phyloP scores from a whole-genome alignment of 1,140 invertebrate genomes.

The Polyergus mexicanus region DNA sequence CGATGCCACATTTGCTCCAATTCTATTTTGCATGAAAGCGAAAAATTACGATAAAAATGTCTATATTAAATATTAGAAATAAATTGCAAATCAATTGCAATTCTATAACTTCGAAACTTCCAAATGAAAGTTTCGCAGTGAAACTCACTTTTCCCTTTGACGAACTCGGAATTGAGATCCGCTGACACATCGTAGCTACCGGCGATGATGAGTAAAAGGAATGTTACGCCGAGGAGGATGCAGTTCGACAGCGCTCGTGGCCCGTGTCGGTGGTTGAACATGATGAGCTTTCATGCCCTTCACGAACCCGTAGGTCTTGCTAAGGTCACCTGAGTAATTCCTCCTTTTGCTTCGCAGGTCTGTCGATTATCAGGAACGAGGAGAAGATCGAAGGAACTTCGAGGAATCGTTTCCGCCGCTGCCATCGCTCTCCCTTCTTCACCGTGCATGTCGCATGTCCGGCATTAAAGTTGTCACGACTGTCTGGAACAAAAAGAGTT shows the following conservation, averaged over 20 bases:
- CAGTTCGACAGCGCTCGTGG: slow-evolving; percentile 81
- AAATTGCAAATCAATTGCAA: background rate
- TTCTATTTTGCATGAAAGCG: background rate
- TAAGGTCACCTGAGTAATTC: slow-evolving; percentile 74
- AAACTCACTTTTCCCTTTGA: slow-evolving; percentile 88
- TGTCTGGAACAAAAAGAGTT: slow-evolving; percentile 64
- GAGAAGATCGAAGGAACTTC: slow-evolving; percentile 75
- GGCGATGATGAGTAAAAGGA: slow-evolving; percentile 80
- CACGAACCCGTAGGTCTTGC: slow-evolving; percentile 80
- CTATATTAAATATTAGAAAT: slow-evolving; percentile 23
- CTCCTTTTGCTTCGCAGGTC: slow-evolving; percentile 71
- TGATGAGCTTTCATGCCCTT: slow-evolving; percentile 85
- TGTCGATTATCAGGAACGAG: slow-evolving; percentile 73
- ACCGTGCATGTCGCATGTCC: slow-evolving; percentile 80
- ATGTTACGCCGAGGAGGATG: slow-evolving; percentile 77
- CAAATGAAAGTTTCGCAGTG: background rate
- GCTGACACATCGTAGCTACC: slow-evolving; percentile 80
- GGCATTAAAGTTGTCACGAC: slow-evolving; percentile 59
- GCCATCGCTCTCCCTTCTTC: slow-evolving; percentile 82
- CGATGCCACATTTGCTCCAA: background rate
- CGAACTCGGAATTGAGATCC: slow-evolving; percentile 86
- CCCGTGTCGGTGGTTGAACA: slow-evolving; percentile 82
- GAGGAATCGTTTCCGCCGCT: slow-evolving; percentile 70
- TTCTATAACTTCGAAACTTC: background rate
- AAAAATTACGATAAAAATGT: slow-evolving; percentile 29